These are phyloP conservation scores for Pseudomyrmex gracilis DNA, from an alignment of 1,140 invertebrate genomes.

Conservation along the genomic window DNA sequence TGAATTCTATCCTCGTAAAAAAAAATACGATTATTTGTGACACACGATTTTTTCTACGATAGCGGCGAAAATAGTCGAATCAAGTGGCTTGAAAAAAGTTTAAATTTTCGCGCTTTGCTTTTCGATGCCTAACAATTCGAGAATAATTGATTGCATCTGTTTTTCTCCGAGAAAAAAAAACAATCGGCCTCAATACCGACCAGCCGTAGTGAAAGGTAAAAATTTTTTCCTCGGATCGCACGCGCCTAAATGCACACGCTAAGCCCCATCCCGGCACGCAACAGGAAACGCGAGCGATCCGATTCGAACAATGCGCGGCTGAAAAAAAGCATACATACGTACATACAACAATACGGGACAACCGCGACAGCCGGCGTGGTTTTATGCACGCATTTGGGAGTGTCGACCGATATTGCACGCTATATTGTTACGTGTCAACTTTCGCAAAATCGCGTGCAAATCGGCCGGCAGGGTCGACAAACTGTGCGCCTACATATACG, in stretches of 20 bases:
- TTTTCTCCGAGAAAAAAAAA: too few relatives aligned
- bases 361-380: slow-evolving; percentile 54
- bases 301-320: slow-evolving; percentile 63
- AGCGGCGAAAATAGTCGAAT: too few relatives aligned
- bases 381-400: slow-evolving; percentile 65
- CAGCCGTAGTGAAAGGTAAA: slow-evolving; percentile 43
- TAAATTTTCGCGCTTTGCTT: too few relatives aligned
- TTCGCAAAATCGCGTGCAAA: slow-evolving; percentile 36
- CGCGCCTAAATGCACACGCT: slow-evolving; percentile 64
- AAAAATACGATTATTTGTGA: too few relatives aligned
- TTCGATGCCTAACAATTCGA: too few relatives aligned
- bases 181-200: too few relatives aligned
- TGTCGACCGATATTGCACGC: slow-evolving; percentile 43
- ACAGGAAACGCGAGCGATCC: slow-evolving; percentile 66
- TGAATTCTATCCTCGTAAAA: too few relatives aligned
- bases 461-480: neutral
- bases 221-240: slow-evolving; percentile 54
- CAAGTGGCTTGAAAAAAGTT: too few relatives aligned
- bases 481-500: neutral
- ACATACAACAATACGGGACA: slow-evolving; percentile 64
- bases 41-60: too few relatives aligned
- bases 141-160: too few relatives aligned
- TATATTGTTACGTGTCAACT: slow-evolving; percentile 37
- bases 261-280: slow-evolving; percentile 65
- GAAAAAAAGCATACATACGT: slow-evolving; percentile 35